Percentiles rank a stretch among this genome's conserved stretches.
Conservation (phyloP, 92 coral and sea anemone species). For the Isaurus tuberculatus region DNA sequence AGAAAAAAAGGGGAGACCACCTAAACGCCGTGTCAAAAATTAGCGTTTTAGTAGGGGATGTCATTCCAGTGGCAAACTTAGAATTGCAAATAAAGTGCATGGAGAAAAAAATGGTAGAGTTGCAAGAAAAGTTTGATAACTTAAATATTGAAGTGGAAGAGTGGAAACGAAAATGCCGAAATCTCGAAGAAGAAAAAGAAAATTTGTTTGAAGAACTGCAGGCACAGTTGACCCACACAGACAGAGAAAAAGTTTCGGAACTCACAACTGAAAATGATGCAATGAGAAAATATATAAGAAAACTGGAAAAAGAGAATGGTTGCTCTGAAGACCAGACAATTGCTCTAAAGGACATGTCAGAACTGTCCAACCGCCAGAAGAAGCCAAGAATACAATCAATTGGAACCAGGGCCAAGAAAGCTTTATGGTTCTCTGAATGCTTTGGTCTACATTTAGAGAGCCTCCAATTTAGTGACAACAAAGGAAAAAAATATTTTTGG, state of each 20-base stretch:
- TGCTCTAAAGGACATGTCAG: constrained; percentile 27
- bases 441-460: constrained; percentile 56
- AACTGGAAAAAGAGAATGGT: constrained; percentile 31
- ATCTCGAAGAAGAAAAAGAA: constrained; percentile 59
- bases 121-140: constrained; percentile 52
- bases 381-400: constrained; percentile 47
- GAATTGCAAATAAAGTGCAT: constrained; percentile 45
- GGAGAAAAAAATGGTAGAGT: constrained; percentile 18
- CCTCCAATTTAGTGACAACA: constrained; percentile 49
- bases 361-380: constrained; percentile 49
- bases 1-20: neutral
- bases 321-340: constrained; percentile 19
- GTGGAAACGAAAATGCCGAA: constrained; percentile 59
- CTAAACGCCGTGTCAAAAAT: neutral
- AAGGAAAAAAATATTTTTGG: constrained; percentile 31
- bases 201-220: constrained; percentile 51
- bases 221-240: constrained; percentile 4
- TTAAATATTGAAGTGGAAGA: constrained; percentile 58
- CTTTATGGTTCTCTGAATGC: constrained; percentile 53
- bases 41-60: constrained; percentile 10
- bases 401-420: constrained; percentile 60
- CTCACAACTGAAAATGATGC: constrained; percentile 45
- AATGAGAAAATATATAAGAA: constrained; percentile 44
- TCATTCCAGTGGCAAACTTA: constrained; percentile 16
- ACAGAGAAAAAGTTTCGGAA: constrained; percentile 36